Percentiles rank a stretch among this genome's conserved stretches.
These are phyloP conservation scores for Phaonia tiefii DNA, from an alignment of 2,888 invertebrate species.

Conservation along the genomic window DNA sequence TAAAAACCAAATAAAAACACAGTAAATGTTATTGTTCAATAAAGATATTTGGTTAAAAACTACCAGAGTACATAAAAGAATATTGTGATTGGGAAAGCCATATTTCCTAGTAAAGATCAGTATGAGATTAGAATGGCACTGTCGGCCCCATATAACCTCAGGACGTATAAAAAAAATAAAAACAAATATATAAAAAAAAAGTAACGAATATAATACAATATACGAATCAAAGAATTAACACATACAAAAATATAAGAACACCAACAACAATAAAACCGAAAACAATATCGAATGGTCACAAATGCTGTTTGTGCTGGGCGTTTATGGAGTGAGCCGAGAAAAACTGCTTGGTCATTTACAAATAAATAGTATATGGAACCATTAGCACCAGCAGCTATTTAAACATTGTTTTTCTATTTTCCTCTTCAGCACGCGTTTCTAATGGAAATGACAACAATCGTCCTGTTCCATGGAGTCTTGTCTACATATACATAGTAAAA, in stretches of 20 bases:
- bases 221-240: constrained; percentile 42
- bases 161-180: too few species aligned
- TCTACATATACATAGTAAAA: too few species aligned
- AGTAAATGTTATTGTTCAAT: too few species aligned
- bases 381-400: constrained; percentile 60
- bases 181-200: constrained; percentile 10
- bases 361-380: constrained; percentile 47
- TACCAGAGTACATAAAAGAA: too few species aligned
- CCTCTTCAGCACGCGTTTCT: constrained; percentile 62
- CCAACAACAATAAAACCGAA: constrained; percentile 25
- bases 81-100: too few species aligned
- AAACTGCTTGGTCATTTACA: constrained; percentile 59
- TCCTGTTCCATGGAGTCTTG: constrained; percentile 28
- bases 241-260: constrained; percentile 56
- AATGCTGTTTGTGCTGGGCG: neutral
- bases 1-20: too few species aligned
- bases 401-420: constrained; percentile 24
- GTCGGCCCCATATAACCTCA: too few species aligned
- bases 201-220: constrained; percentile 24
- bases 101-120: too few species aligned
- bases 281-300: constrained; percentile 28
- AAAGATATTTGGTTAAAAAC: too few species aligned
- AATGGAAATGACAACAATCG: constrained; percentile 59
- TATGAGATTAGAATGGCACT: too few species aligned
- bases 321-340: constrained; percentile 2